Conservation (phyloP, 2,113 vertebrate species). For the Henicopernis longicauda region DNA sequence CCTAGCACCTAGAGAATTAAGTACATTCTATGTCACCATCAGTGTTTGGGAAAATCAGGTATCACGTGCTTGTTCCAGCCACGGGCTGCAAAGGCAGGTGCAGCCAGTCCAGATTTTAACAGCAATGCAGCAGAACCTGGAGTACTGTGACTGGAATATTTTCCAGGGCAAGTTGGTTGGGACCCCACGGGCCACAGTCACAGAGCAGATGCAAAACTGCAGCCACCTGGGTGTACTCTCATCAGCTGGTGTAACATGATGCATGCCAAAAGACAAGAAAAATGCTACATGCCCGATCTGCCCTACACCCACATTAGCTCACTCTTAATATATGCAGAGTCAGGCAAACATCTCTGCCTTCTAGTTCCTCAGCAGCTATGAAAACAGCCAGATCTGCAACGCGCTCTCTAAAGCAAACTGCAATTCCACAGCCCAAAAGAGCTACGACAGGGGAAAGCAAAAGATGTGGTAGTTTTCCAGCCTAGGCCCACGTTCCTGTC, state of each 20-base stretch:
- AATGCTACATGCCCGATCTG: neutral
- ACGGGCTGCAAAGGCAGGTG: neutral
- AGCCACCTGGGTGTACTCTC: neutral
- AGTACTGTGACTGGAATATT: neutral
- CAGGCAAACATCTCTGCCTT: conserved; percentile 33
- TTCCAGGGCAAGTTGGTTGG: neutral
- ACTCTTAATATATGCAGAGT: conserved; percentile 14
- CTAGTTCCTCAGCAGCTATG: neutral
- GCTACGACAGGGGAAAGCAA: neutral
- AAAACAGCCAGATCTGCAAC: neutral
- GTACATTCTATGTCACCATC: neutral
- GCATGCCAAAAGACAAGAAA: neutral
- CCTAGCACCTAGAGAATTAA: neutral
- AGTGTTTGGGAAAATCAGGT: neutral
- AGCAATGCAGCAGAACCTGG: conserved; percentile 66
- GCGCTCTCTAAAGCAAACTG: neutral
- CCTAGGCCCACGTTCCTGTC: neutral
- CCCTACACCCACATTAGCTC: conserved; percentile 7
- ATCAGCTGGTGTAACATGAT: neutral
- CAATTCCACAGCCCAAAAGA: neutral
- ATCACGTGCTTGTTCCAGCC: neutral
- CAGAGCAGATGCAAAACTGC: neutral
- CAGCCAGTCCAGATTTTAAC: conserved; percentile 31
- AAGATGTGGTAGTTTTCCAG: neutral
- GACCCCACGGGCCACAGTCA: neutral